Evolutionary conservation across 1,140 invertebrate species (phyloP).

Genomic region (Heliothis subflexa): DNA sequence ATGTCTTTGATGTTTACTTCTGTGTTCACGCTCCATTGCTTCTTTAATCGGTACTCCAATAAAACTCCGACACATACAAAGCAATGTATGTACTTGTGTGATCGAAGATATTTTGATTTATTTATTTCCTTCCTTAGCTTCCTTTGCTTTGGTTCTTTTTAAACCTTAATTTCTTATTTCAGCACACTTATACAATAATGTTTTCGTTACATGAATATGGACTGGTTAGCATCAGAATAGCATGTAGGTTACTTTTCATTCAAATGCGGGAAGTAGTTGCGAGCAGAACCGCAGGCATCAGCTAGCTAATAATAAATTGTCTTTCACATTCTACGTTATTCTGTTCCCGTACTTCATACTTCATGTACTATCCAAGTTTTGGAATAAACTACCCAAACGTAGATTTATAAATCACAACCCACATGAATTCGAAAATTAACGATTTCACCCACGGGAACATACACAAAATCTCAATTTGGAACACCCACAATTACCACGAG

Average conservation of each 20-base stretch:
- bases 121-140: too few relatives aligned
- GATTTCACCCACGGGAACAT: background rate
- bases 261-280: too few relatives aligned
- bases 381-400: background rate
- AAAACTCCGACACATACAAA: background rate
- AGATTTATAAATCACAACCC: background rate
- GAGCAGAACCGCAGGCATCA: too few relatives aligned
- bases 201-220: too few relatives aligned
- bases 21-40: background rate
- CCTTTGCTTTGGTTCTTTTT: background rate
- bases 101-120: background rate
- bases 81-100: background rate
- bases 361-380: background rate
- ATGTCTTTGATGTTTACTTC: background rate
- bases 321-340: too few relatives aligned
- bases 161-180: background rate
- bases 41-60: background rate
- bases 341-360: too few relatives aligned
- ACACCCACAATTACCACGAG: background rate
- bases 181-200: background rate
- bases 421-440: background rate
- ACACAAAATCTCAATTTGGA: background rate
- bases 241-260: too few relatives aligned
- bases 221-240: too few relatives aligned
- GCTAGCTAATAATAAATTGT: too few relatives aligned